Conservation (phyloP, 1,140 invertebrate genomes). For the Phenacoccus solenopsis region DNA sequence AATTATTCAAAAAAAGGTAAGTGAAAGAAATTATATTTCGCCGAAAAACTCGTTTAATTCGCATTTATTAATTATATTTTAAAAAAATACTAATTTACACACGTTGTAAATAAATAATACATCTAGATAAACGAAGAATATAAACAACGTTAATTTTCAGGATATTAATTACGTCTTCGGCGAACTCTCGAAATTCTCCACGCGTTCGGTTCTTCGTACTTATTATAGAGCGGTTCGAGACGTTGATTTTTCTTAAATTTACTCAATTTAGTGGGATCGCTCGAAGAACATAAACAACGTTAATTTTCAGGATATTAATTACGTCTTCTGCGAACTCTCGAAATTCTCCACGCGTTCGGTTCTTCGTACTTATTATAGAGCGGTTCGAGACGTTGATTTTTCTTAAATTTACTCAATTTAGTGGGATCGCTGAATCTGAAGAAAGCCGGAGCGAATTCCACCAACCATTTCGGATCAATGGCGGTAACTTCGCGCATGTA, state of each 20-base stretch:
- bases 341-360: constrained; percentile 98
- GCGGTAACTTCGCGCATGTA: constrained; percentile 99
- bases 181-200: constrained; percentile 96
- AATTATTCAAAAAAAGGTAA: no score
- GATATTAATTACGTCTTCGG: constrained; percentile 70
- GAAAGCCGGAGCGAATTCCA: constrained; percentile 98
- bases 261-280: constrained; percentile 96
- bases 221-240: constrained; percentile 95
- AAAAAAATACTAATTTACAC: no score
- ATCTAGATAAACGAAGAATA: no score
- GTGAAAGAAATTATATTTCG: no score
- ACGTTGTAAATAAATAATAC: no score
- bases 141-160: no score
- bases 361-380: constrained; percentile 99
- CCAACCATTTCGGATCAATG: constrained; percentile 98
- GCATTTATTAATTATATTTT: no score
- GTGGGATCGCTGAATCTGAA: constrained; percentile 99
- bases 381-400: constrained; percentile 95
- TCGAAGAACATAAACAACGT: no score
- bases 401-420: constrained; percentile 97
- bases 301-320: no score
- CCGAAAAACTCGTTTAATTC: no score
- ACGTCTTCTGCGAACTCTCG: constrained; percentile 71
- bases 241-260: constrained; percentile 99
- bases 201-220: constrained; percentile 97